A percentile compares a stretch with the other conserved stretches of the same genome.
Evolutionary conservation across 2,888 invertebrate genomes (phyloP).

Genomic region (Lasiommata megera): DNA sequence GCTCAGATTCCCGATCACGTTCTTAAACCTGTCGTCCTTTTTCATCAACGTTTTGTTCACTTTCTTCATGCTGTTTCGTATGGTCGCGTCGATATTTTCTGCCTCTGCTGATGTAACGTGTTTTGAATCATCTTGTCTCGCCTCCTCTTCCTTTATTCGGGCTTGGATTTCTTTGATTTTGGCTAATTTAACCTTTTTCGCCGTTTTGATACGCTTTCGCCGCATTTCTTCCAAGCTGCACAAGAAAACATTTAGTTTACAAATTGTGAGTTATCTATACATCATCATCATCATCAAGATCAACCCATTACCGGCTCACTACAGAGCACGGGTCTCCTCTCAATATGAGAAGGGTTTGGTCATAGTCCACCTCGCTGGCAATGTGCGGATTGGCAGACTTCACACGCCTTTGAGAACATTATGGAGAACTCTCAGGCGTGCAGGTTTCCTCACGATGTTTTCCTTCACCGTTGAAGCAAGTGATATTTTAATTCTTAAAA

Average conservation of each 20-base stretch:
- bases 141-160: constrained; percentile 46
- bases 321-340: too few relatives aligned
- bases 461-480: too few relatives aligned
- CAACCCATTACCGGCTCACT: too few relatives aligned
- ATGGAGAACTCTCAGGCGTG: too few relatives aligned
- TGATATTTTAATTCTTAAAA: too few relatives aligned
- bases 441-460: too few relatives aligned
- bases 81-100: constrained; percentile 55
- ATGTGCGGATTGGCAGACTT: too few relatives aligned
- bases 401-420: too few relatives aligned
- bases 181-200: constrained; percentile 66
- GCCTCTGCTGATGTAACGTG: constrained; percentile 40
- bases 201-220: constrained; percentile 63
- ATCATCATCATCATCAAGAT: too few relatives aligned
- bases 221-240: constrained; percentile 70
- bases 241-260: background rate
- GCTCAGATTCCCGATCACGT: constrained; percentile 68
- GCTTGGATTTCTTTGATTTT: constrained; percentile 63
- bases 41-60: constrained; percentile 72
- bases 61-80: constrained; percentile 61
- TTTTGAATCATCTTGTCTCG: constrained; percentile 34
- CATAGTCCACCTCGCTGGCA: too few relatives aligned
- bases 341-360: too few relatives aligned
- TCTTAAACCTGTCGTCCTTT: constrained; percentile 70
- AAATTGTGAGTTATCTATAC: too few relatives aligned